phyloP scores from a whole-genome alignment of 2,797 vertebrate species.

The Moxostoma hubbsi region DNA sequence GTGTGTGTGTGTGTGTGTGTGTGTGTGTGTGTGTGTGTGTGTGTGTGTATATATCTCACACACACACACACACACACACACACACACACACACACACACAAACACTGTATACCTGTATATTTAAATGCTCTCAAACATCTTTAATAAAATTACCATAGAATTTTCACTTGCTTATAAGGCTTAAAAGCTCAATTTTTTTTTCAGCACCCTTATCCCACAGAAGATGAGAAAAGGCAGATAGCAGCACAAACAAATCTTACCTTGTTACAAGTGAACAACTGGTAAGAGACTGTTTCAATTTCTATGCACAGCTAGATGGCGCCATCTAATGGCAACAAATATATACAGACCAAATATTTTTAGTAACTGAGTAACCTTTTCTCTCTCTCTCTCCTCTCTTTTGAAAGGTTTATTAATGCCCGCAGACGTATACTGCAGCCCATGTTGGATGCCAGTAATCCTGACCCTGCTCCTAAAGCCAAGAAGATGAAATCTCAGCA shows the following conservation, averaged over 20 bases:
- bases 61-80: too few relatives aligned
- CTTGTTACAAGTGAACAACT: constrained; percentile 98
- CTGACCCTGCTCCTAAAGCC: constrained; percentile 94
- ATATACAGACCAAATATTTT: background rate
- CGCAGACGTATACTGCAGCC: constrained; percentile 96
- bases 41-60: too few relatives aligned
- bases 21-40: too few relatives aligned
- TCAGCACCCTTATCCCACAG: constrained; percentile 97
- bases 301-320: constrained; percentile 47
- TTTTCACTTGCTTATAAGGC: background rate
- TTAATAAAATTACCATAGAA: too few relatives aligned
- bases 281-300: constrained; percentile 78
- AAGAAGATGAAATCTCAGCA: constrained; percentile 99
- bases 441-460: constrained; percentile 97
- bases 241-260: constrained; percentile 96
- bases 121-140: too few relatives aligned
- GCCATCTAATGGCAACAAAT: constrained; percentile 80
- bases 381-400: background rate
- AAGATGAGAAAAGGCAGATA: constrained; percentile 98
- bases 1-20: too few relatives aligned
- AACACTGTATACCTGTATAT: too few relatives aligned
- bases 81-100: too few relatives aligned
- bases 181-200: background rate
- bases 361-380: background rate
- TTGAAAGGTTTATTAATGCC: constrained; percentile 93